Evolutionary conservation across 2,113 vertebrate species (phyloP).

Genomic region (Proteles cristata): DNA sequence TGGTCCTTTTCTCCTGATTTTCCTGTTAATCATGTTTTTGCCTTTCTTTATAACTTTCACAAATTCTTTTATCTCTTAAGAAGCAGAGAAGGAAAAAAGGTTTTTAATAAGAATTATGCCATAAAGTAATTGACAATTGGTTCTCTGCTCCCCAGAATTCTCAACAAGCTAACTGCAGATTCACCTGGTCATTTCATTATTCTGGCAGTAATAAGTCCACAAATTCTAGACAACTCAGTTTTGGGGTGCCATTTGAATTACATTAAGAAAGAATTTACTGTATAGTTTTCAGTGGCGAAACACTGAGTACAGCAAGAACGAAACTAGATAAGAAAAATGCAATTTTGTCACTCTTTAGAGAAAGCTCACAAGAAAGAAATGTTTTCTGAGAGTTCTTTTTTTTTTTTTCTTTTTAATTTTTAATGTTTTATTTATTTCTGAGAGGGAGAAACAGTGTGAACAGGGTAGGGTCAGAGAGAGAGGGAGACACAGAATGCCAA

Average conservation of each 20-base stretch:
- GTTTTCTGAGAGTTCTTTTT: neutral
- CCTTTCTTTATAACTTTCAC: neutral
- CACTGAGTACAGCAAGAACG: neutral
- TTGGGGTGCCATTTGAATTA: neutral
- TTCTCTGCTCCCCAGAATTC: neutral
- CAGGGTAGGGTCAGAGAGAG: too few relatives aligned
- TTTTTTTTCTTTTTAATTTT: too few relatives aligned
- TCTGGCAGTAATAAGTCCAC: neutral
- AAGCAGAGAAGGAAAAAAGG: neutral
- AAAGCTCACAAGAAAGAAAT: neutral
- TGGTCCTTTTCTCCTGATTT: neutral
- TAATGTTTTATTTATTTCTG: too few relatives aligned
- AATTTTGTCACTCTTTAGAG: neutral
- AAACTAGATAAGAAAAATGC: constrained; percentile 9
- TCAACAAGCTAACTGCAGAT: neutral
- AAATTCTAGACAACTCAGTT: neutral
- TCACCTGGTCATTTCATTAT: neutral
- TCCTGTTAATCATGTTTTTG: neutral
- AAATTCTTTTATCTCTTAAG: neutral
- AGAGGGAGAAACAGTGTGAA: too few relatives aligned
- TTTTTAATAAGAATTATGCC: neutral
- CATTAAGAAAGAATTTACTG: neutral
- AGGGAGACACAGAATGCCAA: too few relatives aligned
- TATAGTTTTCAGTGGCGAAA: neutral
- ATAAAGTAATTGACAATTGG: neutral